Evolutionary conservation across 2,797 vertebrate genomes (phyloP), one percentile per base, ranked within the genome.

Genomic region (Cirrhinus mrigala): DNA sequence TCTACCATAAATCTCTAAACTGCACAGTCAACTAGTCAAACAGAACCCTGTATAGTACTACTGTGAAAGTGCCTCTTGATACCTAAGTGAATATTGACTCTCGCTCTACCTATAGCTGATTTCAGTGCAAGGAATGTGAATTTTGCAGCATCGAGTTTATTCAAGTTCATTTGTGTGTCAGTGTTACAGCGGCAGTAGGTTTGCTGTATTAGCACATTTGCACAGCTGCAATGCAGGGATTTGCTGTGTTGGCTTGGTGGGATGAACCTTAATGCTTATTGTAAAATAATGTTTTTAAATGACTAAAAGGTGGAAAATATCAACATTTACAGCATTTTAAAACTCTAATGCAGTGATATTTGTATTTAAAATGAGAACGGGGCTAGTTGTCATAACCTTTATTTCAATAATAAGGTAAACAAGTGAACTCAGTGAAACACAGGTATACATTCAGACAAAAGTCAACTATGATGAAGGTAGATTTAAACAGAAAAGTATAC

Each of bases 171-270:
- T 75, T 76, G 58, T 50, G 81, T 82, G 54, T 74, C 40, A 50
- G 70, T 82, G 81, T 83, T 64, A 75, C 70, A 83, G 56, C 20
- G 0, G 24, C 27, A 52, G 27, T 24, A 48, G 11, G 87, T 88
- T 88, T 91, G 92, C 91, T 91, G 91, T 69, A 86, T 90, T 88
- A 89, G 92, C 93, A 93, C 88, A 84, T 93, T 91, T 91, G 69
- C 76, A 88, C 89, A 90, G 91, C 87, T 88, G 87, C 33, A n/a
- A 50, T 22, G n/a, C 79, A 84, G 83, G 82, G 81, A 27, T n/a
- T 71, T 71, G 15, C 10, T 64, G 40, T 40, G 54, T 48, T 46
- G 40, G 20, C 44, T 50, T 46, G 54, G n/a, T 15, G 4, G 69
- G 54, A 50, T 2, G 10, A 82, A 82, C 18, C 6, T 56, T 12